Evolutionary conservation across 2,113 vertebrate species (phyloP).

Genomic region (Hippocampus abdominalis): DNA sequence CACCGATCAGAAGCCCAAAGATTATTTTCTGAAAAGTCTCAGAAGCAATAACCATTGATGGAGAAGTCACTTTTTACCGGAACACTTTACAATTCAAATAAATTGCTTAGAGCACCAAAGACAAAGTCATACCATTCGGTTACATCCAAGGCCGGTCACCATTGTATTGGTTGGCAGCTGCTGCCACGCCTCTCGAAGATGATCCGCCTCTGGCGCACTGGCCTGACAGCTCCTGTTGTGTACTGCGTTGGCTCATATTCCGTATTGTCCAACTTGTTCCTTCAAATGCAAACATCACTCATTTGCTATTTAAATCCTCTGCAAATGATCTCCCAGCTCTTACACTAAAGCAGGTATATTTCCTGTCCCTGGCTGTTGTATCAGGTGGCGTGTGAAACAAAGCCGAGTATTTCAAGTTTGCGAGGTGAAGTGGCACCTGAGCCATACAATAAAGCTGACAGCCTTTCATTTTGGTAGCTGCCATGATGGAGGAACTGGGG

Average conservation of each 20-base stretch:
- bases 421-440: conserved; percentile 47
- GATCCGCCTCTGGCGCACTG: background rate
- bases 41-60: background rate
- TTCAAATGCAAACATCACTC: conserved; percentile 3
- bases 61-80: background rate
- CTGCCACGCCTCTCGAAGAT: conserved; percentile 3
- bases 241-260: background rate
- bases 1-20: background rate
- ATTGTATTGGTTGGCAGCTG: background rate
- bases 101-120: background rate
- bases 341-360: conserved; percentile 5
- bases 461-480: conserved; percentile 41
- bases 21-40: background rate
- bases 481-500: conserved; percentile 13
- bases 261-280: background rate
- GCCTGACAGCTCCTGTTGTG: background rate
- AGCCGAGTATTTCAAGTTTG: conserved; percentile 36
- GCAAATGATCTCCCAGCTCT: background rate
- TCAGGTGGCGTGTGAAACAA: conserved; percentile 39
- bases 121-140: background rate
- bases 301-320: conserved; percentile 16
- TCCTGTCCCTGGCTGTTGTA: background rate
- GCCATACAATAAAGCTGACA: conserved; percentile 56
- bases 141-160: background rate
- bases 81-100: background rate